phyloP scores from a whole-genome alignment of 2,888 invertebrate species.

The Heteromurus nitidus region DNA sequence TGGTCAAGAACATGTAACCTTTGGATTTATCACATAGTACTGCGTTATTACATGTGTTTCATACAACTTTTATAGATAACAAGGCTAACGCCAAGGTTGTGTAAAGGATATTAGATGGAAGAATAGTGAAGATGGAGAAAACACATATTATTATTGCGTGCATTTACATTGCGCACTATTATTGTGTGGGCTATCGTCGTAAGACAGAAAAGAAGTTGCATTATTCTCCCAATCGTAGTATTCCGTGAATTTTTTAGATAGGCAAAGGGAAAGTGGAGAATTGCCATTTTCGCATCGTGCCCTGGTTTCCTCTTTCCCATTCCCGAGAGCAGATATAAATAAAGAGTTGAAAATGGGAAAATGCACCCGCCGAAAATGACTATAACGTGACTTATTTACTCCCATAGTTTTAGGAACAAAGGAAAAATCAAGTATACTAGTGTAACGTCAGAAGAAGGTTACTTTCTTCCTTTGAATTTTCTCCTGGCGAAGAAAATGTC shows the following conservation, averaged over 20 bases:
- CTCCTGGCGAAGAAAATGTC: not conserved
- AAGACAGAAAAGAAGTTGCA: no score
- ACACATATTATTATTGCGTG: not conserved
- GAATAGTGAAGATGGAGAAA: not conserved
- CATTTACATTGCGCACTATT: not conserved
- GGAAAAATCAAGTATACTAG: conserved; percentile 9
- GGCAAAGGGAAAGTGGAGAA: conserved; percentile 6
- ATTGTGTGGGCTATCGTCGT: no score
- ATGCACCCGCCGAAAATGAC: conserved; percentile 40
- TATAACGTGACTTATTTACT: conserved; percentile 58
- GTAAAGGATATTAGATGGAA: not conserved
- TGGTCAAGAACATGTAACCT: not conserved
- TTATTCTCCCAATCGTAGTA: conserved; percentile 4
- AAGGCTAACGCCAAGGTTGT: no score
- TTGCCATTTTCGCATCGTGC: conserved; percentile 21
- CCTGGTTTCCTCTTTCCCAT: not conserved
- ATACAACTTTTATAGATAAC: no score
- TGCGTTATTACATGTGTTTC: no score
- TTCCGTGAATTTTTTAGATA: conserved; percentile 4
- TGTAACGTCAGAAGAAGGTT: conserved; percentile 18
- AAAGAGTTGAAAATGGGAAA: conserved; percentile 7
- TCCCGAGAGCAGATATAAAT: not conserved
- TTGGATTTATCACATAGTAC: conserved; percentile 1
- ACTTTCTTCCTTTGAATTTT: not conserved
- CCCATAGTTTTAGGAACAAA: conserved; percentile 30